Percentiles rank a stretch among this genome's conserved stretches.
Evolutionary conservation across 53 echinoderm and acorn worm genomes (phyloP).

Genomic region (Luidia sarsii): DNA sequence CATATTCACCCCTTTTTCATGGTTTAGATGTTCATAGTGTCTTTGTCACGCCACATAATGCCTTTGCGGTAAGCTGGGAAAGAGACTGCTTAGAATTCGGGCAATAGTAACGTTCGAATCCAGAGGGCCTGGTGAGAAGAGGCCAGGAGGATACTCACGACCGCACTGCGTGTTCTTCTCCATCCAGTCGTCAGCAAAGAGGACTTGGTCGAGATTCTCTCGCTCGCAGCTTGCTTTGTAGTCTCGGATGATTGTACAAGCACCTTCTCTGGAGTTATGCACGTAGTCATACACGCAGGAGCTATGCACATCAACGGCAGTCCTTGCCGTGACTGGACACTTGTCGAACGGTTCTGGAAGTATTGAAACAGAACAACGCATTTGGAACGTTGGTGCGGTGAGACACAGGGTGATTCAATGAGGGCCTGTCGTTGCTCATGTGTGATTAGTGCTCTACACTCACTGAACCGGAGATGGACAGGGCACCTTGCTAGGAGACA

Average conservation of each 20-base stretch:
- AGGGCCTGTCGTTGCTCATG: too few species aligned
- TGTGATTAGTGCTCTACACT: too few species aligned
- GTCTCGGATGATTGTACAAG: not conserved
- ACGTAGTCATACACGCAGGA: not conserved
- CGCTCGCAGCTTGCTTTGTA: not conserved
- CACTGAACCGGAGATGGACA: too few species aligned
- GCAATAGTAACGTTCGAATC: too few species aligned
- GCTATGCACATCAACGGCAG: not conserved
- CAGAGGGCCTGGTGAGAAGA: not conserved
- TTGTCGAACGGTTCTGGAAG: not conserved
- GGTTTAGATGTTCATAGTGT: too few species aligned
- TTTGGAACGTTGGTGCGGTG: too few species aligned
- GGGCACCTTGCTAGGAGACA: too few species aligned
- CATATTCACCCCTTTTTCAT: too few species aligned
- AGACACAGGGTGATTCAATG: too few species aligned
- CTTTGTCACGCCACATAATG: too few species aligned
- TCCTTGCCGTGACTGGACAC: slow-evolving; percentile 6
- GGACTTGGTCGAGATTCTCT: not conserved
- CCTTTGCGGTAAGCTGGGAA: too few species aligned
- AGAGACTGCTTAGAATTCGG: too few species aligned
- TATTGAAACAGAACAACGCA: not conserved
- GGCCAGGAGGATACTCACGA: not conserved
- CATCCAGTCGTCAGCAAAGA: not conserved
- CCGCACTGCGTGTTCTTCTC: not conserved
- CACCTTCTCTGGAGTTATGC: not conserved